Evolutionary conservation across 64 coral and sea anemone genomes (phyloP), one percentile per base, ranked within the genome.

Genomic region (Pocillopora damicornis): DNA sequence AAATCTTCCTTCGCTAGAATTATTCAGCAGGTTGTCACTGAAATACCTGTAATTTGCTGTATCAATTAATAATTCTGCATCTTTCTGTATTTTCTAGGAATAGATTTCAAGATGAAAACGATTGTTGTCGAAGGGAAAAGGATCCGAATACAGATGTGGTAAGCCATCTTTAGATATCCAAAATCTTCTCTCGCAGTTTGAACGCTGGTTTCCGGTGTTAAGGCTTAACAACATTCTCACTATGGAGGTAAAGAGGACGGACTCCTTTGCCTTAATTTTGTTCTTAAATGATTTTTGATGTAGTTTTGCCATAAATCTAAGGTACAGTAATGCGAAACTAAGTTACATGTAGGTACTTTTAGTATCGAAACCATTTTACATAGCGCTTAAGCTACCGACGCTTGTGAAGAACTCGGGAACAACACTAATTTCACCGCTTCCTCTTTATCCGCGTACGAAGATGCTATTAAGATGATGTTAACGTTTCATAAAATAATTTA

Each of bases 51-150:
- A 15, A 65, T 36, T 83, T 17, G 8, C 9, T 16, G 18, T 10
- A 7, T 13, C 3, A 15, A 10, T 0, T 30, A 20, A 58, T 66
- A 73, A 23, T 63, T 37, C 17, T 13, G 11, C 20, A 72, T 85
- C 4, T 13, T 73, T 12, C 16, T 0, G 5, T 10, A 11, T 26
- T 65, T 69, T 26, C 22, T 76, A 98, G 96, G 96, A 35, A 98
- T 98, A 57, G 96, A 98, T 88, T 98, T 98, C 77, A 98, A 98
- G 77, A 98, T 98, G 96, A 98, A 94, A 78, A 98, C 96, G 51
- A 88, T 98, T 36, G 79, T 95, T 23, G 84, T 98, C 13, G 96
- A 95, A 92, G 96, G 96, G 12, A 98, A 94, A 67, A 89, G 90
- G 76, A 98, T 98, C 15, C 60, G 96, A 78, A 82, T 98, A 35